These are phyloP conservation scores for Periparus ater DNA, from an alignment of 2,797 vertebrate genomes.

Conservation along the genomic window DNA sequence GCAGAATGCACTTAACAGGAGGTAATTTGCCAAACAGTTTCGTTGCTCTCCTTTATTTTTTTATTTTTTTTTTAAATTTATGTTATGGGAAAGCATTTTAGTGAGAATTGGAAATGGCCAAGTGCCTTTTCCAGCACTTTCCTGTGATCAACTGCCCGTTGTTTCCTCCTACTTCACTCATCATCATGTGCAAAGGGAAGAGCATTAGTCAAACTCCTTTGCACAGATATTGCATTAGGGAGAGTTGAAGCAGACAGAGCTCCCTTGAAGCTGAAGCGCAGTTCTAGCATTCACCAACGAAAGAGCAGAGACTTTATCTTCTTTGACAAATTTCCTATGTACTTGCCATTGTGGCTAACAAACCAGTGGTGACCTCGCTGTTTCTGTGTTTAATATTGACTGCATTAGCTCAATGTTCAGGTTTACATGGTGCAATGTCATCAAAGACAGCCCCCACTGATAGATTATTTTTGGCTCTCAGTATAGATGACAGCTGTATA, in stretches of 20 bases:
- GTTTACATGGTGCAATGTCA: not conserved
- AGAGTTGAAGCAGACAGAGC: not conserved
- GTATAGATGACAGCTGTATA: constrained; percentile 25
- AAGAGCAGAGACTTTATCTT: not conserved
- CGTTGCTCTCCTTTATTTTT: not conserved
- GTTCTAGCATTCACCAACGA: not conserved
- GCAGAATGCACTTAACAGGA: not conserved
- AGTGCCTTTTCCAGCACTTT: not conserved
- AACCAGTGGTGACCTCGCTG: not conserved
- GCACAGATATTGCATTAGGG: not conserved
- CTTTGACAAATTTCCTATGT: not conserved
- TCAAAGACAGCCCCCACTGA: not conserved
- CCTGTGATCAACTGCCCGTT: not conserved
- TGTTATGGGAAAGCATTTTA: constrained; percentile 33
- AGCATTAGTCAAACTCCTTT: not conserved
- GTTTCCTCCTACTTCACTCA: not conserved
- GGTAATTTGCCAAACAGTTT: not conserved
- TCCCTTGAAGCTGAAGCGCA: not conserved
- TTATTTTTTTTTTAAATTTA: not conserved
- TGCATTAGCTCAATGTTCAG: not conserved
- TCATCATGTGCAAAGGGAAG: not conserved
- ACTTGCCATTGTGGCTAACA: not conserved
- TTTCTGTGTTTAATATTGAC: not conserved
- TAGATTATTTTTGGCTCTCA: not conserved
- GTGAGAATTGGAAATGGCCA: not conserved